A percentile compares a stretch with the other conserved stretches of the same genome.
Evolutionary conservation across 2,113 vertebrate genomes (phyloP).

Genomic region (Prunella fulvescens): DNA sequence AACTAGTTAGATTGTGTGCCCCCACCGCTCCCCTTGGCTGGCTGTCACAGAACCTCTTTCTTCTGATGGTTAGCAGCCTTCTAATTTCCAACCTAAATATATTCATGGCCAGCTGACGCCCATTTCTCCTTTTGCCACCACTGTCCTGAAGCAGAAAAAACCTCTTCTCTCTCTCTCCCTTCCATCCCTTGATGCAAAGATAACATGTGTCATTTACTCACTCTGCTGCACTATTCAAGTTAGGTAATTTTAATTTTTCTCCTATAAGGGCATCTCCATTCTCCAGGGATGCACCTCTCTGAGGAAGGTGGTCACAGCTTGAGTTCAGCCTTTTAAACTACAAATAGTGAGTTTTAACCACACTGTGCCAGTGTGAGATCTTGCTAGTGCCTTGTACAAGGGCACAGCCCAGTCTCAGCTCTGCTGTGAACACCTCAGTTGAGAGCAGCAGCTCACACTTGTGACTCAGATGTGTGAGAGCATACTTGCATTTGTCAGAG

Average conservation of each 20-base stretch:
- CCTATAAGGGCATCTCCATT: background rate
- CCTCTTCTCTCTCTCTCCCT: background rate
- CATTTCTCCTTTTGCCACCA: conserved; percentile 2
- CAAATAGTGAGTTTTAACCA: background rate
- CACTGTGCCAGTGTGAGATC: background rate
- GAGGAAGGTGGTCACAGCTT: background rate
- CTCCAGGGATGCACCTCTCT: background rate
- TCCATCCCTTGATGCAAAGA: background rate
- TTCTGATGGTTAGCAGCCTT: conserved; percentile 61
- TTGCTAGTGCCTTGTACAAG: background rate
- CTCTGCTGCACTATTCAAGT: background rate
- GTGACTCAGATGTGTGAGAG: background rate
- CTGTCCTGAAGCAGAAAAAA: conserved; percentile 1
- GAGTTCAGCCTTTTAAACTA: background rate
- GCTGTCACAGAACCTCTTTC: conserved; percentile 33
- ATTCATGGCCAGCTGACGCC: conserved; percentile 50
- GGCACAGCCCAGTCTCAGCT: background rate
- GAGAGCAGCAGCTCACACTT: background rate
- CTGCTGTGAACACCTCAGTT: background rate
- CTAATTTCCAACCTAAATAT: conserved; percentile 67
- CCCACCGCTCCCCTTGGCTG: conserved; percentile 37
- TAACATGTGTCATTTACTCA: background rate
- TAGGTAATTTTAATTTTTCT: background rate
- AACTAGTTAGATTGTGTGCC: background rate
- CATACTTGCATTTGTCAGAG: background rate